Base-by-base conservation (phyloP, 2,797 vertebrate species). In the Linurgus olivaceus region DNA sequence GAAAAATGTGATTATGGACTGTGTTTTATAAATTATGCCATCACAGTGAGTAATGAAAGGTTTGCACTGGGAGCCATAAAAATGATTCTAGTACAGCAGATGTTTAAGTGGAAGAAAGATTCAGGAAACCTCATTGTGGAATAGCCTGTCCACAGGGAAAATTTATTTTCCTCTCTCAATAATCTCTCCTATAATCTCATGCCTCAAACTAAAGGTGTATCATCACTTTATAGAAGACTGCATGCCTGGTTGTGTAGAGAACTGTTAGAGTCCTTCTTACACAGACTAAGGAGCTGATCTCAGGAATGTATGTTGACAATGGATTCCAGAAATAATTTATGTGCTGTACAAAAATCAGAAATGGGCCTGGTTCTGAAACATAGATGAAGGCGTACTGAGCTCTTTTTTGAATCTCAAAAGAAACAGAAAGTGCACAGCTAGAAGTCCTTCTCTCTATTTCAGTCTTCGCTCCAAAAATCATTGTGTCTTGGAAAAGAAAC, bases 211-310 rank as follows among this genome's bases (percentile, higher is more conserved):
- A 57, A 77, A 88, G 13, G 31, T 33, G 5, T 58, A 45, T 52
- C 45, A 80, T 65, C 59, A 35, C 45, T 77, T 80, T 11, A 2
- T 17, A 66, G 11, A 59, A 44, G 26, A 23, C 31, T 68, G 24
- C 0, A 0, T 37, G 35, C 37, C 29, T n/a, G 23, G 18, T 20
- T 65, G 37, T 1, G 1, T 15, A 15, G 6, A 26, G 33, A 75
- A 45, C 5, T 37, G 4, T 68, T 38, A 38, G 17, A 57, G 25
- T 71, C 3, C 17, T 35, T 76, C 62, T 67, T 35, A 38, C 33
- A 24, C 40, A 51, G 37, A 55, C 17, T 71, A 63, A 78, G 48
- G 18, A 78, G 9, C 20, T 90, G 44, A 62, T 21, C 24, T 55
- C n/a, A 51, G 13, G 17, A 47, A 42, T 50, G 2, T 24, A 52